Evolutionary conservation across 2,113 vertebrate genomes (phyloP).

Genomic region (Syngnathus floridae): DNA sequence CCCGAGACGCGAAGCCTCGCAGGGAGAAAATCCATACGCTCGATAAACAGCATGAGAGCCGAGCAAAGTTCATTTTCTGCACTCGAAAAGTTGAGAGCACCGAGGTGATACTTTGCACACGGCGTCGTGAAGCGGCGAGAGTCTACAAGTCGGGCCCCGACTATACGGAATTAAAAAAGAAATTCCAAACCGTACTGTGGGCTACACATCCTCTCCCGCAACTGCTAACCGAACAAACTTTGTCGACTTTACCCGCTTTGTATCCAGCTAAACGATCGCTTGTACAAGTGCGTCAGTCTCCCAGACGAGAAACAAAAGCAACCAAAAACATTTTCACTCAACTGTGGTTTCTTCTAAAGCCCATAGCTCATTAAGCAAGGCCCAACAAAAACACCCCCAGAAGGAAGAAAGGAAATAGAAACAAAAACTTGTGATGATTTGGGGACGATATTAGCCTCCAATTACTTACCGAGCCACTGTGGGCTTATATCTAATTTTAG

Average conservation of each 20-base stretch:
- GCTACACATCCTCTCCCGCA: neutral
- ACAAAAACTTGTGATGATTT: slow-evolving; percentile 13
- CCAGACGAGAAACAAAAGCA: slow-evolving; percentile 8
- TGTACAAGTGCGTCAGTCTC: neutral
- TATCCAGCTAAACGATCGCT: slow-evolving; percentile 6
- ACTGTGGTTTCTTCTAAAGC: slow-evolving; percentile 23
- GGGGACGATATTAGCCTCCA: neutral
- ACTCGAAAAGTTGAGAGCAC: slow-evolving; percentile 12
- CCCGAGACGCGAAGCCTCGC: neutral
- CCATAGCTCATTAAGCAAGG: slow-evolving; percentile 38
- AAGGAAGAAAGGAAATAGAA: slow-evolving; percentile 7
- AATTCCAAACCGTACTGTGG: neutral
- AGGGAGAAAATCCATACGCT: slow-evolving; percentile 13
- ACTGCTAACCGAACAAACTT: neutral
- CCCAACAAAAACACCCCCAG: slow-evolving; percentile 10
- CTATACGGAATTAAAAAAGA: neutral
- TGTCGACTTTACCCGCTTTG: neutral
- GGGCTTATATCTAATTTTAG: neutral
- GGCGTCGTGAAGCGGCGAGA: neutral
- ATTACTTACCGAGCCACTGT: neutral
- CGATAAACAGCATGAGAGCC: slow-evolving; percentile 6
- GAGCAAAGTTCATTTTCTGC: slow-evolving; percentile 24
- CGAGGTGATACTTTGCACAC: neutral
- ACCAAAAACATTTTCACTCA: slow-evolving; percentile 18
- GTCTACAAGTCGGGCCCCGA: neutral